A percentile compares a stretch with the other conserved stretches of the same genome.
These are phyloP conservation scores for Diaprepes abbreviatus DNA, from an alignment of 2,888 invertebrate genomes.

Conservation along the genomic window DNA sequence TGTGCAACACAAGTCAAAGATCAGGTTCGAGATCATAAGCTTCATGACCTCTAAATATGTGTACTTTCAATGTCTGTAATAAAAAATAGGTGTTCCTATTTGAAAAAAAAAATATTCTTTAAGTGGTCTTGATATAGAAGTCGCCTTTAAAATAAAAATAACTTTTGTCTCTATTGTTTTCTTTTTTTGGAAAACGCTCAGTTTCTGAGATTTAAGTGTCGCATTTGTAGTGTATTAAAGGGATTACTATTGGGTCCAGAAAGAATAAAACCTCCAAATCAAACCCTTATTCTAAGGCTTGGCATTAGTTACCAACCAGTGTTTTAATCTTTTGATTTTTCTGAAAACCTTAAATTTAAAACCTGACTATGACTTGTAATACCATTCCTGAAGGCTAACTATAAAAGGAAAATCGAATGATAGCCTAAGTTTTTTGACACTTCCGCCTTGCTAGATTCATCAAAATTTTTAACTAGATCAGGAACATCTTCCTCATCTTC, in stretches of 20 bases:
- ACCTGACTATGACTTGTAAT: slow-evolving; percentile 15
- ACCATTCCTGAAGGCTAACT: slow-evolving; percentile 25
- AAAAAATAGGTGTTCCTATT: too few relatives aligned
- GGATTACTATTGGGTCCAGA: slow-evolving; percentile 27
- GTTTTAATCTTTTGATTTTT: not conserved
- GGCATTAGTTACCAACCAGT: too few relatives aligned
- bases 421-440: slow-evolving; percentile 66
- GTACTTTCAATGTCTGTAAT: too few relatives aligned
- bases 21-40: too few relatives aligned
- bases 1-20: too few relatives aligned
- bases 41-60: too few relatives aligned
- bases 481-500: slow-evolving; percentile 98
- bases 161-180: too few relatives aligned
- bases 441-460: slow-evolving; percentile 96
- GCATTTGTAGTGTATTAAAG: slow-evolving; percentile 25
- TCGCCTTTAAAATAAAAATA: too few relatives aligned
- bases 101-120: too few relatives aligned
- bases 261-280: slow-evolving; percentile 11
- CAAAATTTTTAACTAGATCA: slow-evolving; percentile 98
- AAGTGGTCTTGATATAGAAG: too few relatives aligned
- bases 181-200: too few relatives aligned
- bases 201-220: too few relatives aligned
- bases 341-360: slow-evolving; percentile 18
- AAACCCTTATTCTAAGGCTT: slow-evolving; percentile 28
- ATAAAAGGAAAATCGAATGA: slow-evolving; percentile 2